These are phyloP conservation scores for Caenorhabditis sp. DNA, from an alignment of 2,888 invertebrate genomes.

Conservation along the genomic window DNA sequence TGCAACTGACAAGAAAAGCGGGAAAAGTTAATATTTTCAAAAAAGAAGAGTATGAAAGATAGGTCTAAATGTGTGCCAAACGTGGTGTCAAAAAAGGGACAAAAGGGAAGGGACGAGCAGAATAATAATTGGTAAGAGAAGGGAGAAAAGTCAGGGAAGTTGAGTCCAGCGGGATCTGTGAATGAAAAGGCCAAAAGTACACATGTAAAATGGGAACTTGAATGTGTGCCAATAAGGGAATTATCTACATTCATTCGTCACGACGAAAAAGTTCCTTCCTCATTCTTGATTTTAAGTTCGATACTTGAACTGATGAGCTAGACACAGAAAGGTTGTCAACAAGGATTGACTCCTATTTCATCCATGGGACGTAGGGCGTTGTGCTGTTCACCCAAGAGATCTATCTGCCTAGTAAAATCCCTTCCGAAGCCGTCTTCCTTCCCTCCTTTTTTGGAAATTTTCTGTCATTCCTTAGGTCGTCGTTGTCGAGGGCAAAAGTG, in stretches of 20 bases:
- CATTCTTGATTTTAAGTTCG: too few species aligned
- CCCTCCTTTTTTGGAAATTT: background rate
- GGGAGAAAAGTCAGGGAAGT: background rate
- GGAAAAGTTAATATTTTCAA: slow-evolving; percentile 10
- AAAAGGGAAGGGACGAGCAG: slow-evolving; percentile 2
- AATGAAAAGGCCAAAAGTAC: slow-evolving; percentile 1
- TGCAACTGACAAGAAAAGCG: slow-evolving; percentile 1
- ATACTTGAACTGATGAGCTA: too few species aligned
- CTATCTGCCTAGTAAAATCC: too few species aligned
- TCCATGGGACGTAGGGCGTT: too few species aligned
- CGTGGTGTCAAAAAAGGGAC: slow-evolving; percentile 1
- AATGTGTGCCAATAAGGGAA: too few species aligned
- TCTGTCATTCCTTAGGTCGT: background rate
- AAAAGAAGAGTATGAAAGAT: background rate
- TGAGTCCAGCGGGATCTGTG: slow-evolving; percentile 16
- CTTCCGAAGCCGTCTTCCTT: slow-evolving; percentile 24
- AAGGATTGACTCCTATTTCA: too few species aligned
- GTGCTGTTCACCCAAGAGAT: too few species aligned
- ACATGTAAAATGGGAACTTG: background rate
- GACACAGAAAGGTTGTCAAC: too few species aligned
- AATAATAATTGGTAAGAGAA: slow-evolving; percentile 9
- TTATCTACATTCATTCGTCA: too few species aligned
- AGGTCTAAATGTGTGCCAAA: slow-evolving; percentile 12
- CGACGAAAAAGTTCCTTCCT: too few species aligned
- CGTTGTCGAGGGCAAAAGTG: slow-evolving; percentile 34